Evolutionary conservation across 2,113 vertebrate species (phyloP).

Genomic region (Paratilapia polleni): DNA sequence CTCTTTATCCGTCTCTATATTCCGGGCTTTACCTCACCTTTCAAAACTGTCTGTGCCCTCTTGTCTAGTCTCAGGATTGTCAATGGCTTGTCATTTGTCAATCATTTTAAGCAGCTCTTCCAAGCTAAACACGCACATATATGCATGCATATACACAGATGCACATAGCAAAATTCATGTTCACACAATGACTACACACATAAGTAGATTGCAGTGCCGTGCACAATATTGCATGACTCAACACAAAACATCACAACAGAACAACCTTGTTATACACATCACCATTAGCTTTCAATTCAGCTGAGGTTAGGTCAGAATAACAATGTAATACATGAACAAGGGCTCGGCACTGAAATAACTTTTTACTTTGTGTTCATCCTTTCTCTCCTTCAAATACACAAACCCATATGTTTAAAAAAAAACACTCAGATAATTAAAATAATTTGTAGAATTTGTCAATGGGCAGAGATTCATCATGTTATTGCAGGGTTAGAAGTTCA

Average conservation of each 20-base stretch:
- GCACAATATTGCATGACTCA: background rate
- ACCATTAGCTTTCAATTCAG: conserved; percentile 4
- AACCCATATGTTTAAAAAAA: background rate
- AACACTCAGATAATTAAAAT: background rate
- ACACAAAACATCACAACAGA: background rate
- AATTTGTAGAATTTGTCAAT: background rate
- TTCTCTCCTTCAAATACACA: background rate
- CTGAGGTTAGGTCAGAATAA: background rate
- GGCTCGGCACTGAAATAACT: background rate
- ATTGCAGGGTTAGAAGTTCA: conserved; percentile 18
- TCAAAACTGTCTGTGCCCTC: background rate
- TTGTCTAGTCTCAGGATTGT: conserved; percentile 13
- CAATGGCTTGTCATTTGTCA: conserved; percentile 47
- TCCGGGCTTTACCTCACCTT: background rate
- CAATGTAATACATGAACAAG: background rate
- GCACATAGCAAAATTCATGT: background rate
- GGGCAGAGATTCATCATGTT: background rate
- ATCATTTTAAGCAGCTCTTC: conserved; percentile 49
- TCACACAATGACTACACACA: background rate
- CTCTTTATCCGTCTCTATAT: conserved; percentile 16
- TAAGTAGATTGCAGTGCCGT: conserved; percentile 2
- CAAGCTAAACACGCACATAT: background rate
- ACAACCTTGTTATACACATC: background rate
- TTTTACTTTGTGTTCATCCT: background rate
- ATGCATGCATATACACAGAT: background rate